Conservation (phyloP, 1,140 invertebrate species). For the Brachystomella parvula region DNA sequence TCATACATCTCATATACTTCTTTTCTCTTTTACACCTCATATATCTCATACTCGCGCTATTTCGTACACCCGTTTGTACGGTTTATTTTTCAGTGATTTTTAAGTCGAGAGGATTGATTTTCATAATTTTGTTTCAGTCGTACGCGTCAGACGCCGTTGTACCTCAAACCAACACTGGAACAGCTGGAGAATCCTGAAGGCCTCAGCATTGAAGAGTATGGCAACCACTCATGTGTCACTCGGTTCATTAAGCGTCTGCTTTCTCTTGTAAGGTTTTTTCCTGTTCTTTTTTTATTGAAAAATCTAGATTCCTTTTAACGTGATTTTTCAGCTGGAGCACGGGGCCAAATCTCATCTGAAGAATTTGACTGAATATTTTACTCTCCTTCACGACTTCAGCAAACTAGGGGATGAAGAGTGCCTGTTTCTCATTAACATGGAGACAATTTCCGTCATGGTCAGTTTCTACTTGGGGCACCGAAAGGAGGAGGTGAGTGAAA, state of each 20-base stretch:
- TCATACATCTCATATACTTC: too few relatives aligned
- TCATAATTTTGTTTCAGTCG: conserved; percentile 32
- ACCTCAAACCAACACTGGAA: conserved; percentile 59
- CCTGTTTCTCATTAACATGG: conserved; percentile 72
- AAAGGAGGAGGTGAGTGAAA: conserved; percentile 53
- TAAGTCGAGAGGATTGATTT: neutral
- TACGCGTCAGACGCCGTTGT: conserved; percentile 60
- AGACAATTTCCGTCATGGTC: conserved; percentile 80
- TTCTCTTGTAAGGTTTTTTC: conserved; percentile 54
- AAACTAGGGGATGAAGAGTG: conserved; percentile 90
- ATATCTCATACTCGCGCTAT: neutral
- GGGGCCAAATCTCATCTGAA: conserved; percentile 75
- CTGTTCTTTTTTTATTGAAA: conserved; percentile 14
- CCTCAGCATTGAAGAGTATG: conserved; percentile 55
- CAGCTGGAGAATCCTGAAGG: conserved; percentile 52
- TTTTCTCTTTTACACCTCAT: too few relatives aligned
- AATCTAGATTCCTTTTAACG: conserved; percentile 20
- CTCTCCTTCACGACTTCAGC: conserved; percentile 82
- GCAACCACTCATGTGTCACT: conserved; percentile 79
- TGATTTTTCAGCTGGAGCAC: conserved; percentile 63
- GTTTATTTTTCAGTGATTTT: neutral
- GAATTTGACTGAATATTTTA: conserved; percentile 85
- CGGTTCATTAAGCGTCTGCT: conserved; percentile 81
- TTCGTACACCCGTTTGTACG: neutral
- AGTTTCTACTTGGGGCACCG: conserved; percentile 84